These are phyloP conservation scores for Sesia apiformis DNA, from an alignment of 2,888 invertebrate species.

Conservation along the genomic window DNA sequence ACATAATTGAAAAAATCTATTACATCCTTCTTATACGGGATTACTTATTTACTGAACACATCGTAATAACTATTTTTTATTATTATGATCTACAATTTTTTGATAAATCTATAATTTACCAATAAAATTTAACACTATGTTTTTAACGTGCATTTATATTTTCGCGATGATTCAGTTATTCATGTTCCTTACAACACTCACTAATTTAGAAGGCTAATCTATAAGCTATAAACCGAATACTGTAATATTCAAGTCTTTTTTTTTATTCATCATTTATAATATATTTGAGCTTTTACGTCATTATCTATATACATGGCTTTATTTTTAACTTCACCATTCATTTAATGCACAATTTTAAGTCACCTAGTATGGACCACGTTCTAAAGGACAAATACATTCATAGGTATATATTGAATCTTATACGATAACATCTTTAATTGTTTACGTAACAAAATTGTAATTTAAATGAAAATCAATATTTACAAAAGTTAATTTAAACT, in stretches of 20 bases:
- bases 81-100: slow-evolving; percentile 17
- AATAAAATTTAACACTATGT: slow-evolving; percentile 16
- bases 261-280: slow-evolving; percentile 46
- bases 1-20: not conserved
- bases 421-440: not conserved
- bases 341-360: slow-evolving; percentile 72
- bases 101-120: slow-evolving; percentile 39
- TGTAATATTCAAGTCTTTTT: slow-evolving; percentile 65
- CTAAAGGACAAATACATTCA: slow-evolving; percentile 43
- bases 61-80: slow-evolving; percentile 30
- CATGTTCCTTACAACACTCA: slow-evolving; percentile 38
- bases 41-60: slow-evolving; percentile 50
- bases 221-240: slow-evolving; percentile 52
- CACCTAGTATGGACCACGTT: slow-evolving; percentile 72
- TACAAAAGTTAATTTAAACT: not conserved
- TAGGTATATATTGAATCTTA: slow-evolving; percentile 3
- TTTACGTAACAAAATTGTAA: not conserved
- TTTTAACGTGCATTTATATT: slow-evolving; percentile 39
- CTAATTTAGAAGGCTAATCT: slow-evolving; percentile 54
- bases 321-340: slow-evolving; percentile 46
- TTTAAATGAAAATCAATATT: not conserved
- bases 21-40: not conserved
- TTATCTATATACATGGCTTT: slow-evolving; percentile 53
- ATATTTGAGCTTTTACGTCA: slow-evolving; percentile 68
- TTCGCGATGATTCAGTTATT: slow-evolving; percentile 23